A percentile compares a stretch with the other conserved stretches of the same genome.
Evolutionary conservation across 2,797 vertebrate genomes (phyloP).

Genomic region (Neoniphon sammara): DNA sequence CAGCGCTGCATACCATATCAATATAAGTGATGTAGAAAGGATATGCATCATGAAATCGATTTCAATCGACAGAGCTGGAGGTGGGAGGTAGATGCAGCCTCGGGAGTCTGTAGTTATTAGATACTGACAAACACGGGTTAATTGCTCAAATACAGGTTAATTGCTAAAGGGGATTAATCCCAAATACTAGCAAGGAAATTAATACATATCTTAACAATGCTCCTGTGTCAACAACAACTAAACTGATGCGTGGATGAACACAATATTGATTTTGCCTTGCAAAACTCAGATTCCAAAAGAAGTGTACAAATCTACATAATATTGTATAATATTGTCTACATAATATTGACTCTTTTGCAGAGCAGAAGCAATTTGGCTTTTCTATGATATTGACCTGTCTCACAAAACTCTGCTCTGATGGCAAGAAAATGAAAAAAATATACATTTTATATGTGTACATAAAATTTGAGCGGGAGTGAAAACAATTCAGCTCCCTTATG

Average conservation of each 20-base stretch:
- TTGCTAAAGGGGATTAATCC: conserved; percentile 66
- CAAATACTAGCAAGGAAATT: conserved; percentile 69
- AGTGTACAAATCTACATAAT: background rate
- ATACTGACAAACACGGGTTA: conserved; percentile 63
- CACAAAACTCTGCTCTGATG: conserved; percentile 6
- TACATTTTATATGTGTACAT: background rate
- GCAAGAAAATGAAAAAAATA: conserved; percentile 4
- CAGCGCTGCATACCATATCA: background rate
- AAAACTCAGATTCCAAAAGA: conserved; percentile 21
- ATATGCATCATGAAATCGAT: conserved; percentile 9
- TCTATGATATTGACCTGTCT: conserved; percentile 14
- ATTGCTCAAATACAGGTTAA: conserved; percentile 73
- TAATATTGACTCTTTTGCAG: background rate
- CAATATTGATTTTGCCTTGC: conserved; percentile 31
- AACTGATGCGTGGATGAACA: conserved; percentile 45
- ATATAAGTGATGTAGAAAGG: conserved; percentile 22
- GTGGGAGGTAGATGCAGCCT: conserved; percentile 20
- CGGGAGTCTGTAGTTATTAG: conserved; percentile 59
- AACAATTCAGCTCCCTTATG: background rate
- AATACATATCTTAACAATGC: conserved; percentile 65
- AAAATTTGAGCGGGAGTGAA: background rate
- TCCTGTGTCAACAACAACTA: conserved; percentile 55
- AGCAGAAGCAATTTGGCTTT: no score
- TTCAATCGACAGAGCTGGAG: conserved; percentile 11
- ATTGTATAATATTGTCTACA: background rate